Evolutionary conservation across 2,888 invertebrate genomes (phyloP).

Genomic region (Camponotus fellah): DNA sequence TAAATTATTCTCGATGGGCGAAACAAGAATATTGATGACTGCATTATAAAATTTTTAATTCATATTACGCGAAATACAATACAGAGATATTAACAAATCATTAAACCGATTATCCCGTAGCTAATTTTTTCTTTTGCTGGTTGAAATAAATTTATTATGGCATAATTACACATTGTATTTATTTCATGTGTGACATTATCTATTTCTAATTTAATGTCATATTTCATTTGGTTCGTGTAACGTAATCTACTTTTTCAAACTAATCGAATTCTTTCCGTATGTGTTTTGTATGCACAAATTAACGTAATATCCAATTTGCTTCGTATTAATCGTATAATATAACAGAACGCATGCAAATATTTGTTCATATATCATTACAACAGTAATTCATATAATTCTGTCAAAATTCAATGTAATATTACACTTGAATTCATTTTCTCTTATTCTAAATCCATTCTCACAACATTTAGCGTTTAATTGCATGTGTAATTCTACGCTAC

Average conservation of each 20-base stretch:
- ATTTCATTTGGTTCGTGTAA: slow-evolving; percentile 12
- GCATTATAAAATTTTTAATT: not conserved
- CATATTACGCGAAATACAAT: not conserved
- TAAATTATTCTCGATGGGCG: not conserved
- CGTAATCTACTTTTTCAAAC: slow-evolving; percentile 23
- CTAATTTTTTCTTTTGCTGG: not conserved
- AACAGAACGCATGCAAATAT: not conserved
- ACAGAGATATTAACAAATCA: slow-evolving; percentile 18
- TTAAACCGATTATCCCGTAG: not conserved
- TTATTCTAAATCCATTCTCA: slow-evolving; percentile 12
- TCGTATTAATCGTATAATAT: slow-evolving; percentile 22
- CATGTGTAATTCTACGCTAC: not conserved
- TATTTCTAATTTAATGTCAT: too few relatives aligned
- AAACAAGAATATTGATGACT: not conserved
- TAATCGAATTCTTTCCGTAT: slow-evolving; percentile 17
- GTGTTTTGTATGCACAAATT: not conserved
- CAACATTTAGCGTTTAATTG: slow-evolving; percentile 40
- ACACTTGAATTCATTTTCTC: slow-evolving; percentile 1
- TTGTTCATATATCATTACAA: not conserved
- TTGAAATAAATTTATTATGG: not conserved
- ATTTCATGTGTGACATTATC: not conserved
- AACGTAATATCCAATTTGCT: slow-evolving; percentile 25
- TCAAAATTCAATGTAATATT: slow-evolving; percentile 31
- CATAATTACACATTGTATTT: not conserved
- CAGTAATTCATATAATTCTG: slow-evolving; percentile 34